These are phyloP conservation scores for Ancistrus triradiatus DNA, from an alignment of 2,113 vertebrate genomes.

Conservation along the genomic window DNA sequence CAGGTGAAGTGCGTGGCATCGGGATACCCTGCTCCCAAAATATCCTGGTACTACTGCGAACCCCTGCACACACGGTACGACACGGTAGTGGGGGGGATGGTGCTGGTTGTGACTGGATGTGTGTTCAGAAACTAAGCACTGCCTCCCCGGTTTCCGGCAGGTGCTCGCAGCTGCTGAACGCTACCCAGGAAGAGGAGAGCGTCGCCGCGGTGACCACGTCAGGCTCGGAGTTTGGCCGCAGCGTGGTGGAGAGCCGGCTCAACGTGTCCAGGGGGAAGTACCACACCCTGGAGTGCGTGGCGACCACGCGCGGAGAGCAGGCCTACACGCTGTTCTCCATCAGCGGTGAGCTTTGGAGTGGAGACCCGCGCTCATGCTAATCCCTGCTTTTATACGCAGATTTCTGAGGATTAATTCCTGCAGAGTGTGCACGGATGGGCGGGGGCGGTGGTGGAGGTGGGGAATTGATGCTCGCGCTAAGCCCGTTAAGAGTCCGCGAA, in stretches of 20 bases:
- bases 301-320: slow-evolving; percentile 75
- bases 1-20: slow-evolving; percentile 85
- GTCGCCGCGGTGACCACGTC: slow-evolving; percentile 69
- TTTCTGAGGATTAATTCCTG: slow-evolving; percentile 61
- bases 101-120: too few relatives aligned
- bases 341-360: slow-evolving; percentile 56
- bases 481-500: slow-evolving; percentile 32
- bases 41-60: slow-evolving; percentile 90
- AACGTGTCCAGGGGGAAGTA: slow-evolving; percentile 77
- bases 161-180: slow-evolving; percentile 76
- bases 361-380: background rate
- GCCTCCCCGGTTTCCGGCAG: slow-evolving; percentile 47
- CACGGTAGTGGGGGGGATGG: too few relatives aligned
- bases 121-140: too few relatives aligned
- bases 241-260: slow-evolving; percentile 83
- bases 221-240: slow-evolving; percentile 70
- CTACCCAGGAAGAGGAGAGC: slow-evolving; percentile 71
- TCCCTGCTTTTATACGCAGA: slow-evolving; percentile 33
- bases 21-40: slow-evolving; percentile 85
- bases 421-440: slow-evolving; percentile 59
- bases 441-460: too few relatives aligned
- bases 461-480: slow-evolving; percentile 60
- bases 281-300: slow-evolving; percentile 87
- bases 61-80: slow-evolving; percentile 79
- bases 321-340: slow-evolving; percentile 86